phyloP scores from a whole-genome alignment of 1,140 invertebrate genomes.

The Pachyrhynchus sulphureomaculatus region DNA sequence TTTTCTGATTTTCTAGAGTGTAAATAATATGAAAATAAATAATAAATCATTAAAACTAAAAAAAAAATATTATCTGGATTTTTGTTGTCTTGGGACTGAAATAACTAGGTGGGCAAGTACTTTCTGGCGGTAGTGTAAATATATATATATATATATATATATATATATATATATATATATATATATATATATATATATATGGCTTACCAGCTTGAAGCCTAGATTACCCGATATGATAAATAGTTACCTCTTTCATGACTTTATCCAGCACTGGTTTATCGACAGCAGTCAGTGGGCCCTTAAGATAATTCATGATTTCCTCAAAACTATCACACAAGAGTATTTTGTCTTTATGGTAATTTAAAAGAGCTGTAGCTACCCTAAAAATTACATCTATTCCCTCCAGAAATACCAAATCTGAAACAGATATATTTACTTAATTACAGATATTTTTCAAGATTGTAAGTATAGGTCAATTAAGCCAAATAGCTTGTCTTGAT shows the following conservation, averaged over 20 bases:
- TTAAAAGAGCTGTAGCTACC: conserved; percentile 81
- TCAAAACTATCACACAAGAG: conserved; percentile 87
- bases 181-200: too few species aligned
- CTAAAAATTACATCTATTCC: conserved; percentile 88
- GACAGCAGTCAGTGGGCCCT: conserved; percentile 67
- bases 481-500: neutral
- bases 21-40: too few species aligned
- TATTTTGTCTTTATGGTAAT: conserved; percentile 81
- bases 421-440: conserved; percentile 43
- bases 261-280: conserved; percentile 63
- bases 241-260: conserved; percentile 71
- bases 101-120: too few species aligned
- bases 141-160: too few species aligned
- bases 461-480: neutral
- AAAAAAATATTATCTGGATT: too few species aligned
- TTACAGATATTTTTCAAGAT: neutral
- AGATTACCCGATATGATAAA: too few species aligned
- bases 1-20: too few species aligned
- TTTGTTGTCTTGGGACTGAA: too few species aligned
- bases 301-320: conserved; percentile 90
- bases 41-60: too few species aligned
- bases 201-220: too few species aligned
- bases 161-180: too few species aligned
- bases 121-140: too few species aligned
- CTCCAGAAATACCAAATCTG: conserved; percentile 88